These are phyloP conservation scores for Alfaro cultratus DNA, from an alignment of 2,797 vertebrate species.

Conservation along the genomic window DNA sequence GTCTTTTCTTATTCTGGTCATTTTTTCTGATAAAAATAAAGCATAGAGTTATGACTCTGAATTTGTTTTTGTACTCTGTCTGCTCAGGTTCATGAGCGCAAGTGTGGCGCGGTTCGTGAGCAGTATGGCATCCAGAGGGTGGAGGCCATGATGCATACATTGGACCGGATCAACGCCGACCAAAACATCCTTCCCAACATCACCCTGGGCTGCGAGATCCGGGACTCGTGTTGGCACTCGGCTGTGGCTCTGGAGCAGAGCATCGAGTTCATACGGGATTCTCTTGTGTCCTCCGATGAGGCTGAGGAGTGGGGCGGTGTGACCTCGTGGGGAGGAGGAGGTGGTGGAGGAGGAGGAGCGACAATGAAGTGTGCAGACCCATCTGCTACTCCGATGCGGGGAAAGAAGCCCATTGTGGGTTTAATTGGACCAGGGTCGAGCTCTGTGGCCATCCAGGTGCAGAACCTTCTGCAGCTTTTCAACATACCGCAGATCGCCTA, in stretches of 20 bases:
- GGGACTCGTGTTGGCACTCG: slow-evolving; percentile 98
- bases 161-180: slow-evolving; percentile 95
- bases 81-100: slow-evolving; percentile 92
- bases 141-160: slow-evolving; percentile 96
- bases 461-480: slow-evolving; percentile 97
- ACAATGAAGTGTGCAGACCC: slow-evolving; percentile 88
- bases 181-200: slow-evolving; percentile 92
- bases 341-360: slow-evolving; percentile 75
- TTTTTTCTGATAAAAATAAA: neutral
- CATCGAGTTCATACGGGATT: slow-evolving; percentile 98
- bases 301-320: slow-evolving; percentile 71
- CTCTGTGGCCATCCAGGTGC: slow-evolving; percentile 98
- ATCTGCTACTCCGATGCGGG: slow-evolving; percentile 84
- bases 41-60: neutral
- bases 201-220: slow-evolving; percentile 95
- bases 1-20: neutral
- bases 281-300: slow-evolving; percentile 87
- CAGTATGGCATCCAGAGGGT: slow-evolving; percentile 99
- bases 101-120: slow-evolving; percentile 95
- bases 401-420: slow-evolving; percentile 97
- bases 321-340: slow-evolving; percentile 66
- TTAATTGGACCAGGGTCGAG: slow-evolving; percentile 98
- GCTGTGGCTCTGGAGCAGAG: slow-evolving; percentile 98
- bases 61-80: neutral
- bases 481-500: slow-evolving; percentile 99